Conservation (phyloP, 2,888 invertebrate genomes). For the Lycophotia porphyrea region DNA sequence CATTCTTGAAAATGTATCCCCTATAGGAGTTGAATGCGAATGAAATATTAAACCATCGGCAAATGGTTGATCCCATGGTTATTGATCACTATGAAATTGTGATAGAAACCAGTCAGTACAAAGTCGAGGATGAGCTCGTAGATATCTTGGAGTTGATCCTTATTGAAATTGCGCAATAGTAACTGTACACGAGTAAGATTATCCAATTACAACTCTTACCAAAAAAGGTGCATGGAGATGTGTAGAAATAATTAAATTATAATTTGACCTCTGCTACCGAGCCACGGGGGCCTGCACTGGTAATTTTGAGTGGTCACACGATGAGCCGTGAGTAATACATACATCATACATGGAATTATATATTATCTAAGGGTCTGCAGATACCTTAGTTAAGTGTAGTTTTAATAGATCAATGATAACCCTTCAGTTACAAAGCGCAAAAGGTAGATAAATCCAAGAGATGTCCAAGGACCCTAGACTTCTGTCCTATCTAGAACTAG, state of each 20-base stretch:
- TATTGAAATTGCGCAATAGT: conserved; percentile 9
- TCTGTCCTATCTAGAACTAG: no score
- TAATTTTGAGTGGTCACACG: conserved; percentile 75
- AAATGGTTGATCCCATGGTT: no score
- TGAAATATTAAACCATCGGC: no score
- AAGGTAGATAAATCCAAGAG: no score
- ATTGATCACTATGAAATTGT: neutral
- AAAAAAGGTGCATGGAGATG: conserved; percentile 50
- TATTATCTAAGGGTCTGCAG: no score
- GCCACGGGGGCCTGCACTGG: conserved; percentile 71
- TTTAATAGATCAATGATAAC: neutral
- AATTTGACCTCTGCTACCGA: conserved; percentile 85
- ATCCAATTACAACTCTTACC: conserved; percentile 54
- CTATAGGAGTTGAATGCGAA: no score
- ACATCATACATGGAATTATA: neutral
- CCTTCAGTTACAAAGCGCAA: no score
- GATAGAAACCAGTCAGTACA: neutral
- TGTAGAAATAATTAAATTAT: conserved; percentile 85
- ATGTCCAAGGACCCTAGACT: no score
- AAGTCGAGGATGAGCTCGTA: neutral
- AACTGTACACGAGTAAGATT: conserved; percentile 11
- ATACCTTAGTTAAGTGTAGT: neutral
- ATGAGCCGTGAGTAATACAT: conserved; percentile 19
- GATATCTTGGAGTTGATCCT: neutral
- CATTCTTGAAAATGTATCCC: no score